Evolutionary conservation across 2,797 vertebrate species (phyloP), one percentile per base, ranked within the genome.

Genomic region (Naso thynnoides): DNA sequence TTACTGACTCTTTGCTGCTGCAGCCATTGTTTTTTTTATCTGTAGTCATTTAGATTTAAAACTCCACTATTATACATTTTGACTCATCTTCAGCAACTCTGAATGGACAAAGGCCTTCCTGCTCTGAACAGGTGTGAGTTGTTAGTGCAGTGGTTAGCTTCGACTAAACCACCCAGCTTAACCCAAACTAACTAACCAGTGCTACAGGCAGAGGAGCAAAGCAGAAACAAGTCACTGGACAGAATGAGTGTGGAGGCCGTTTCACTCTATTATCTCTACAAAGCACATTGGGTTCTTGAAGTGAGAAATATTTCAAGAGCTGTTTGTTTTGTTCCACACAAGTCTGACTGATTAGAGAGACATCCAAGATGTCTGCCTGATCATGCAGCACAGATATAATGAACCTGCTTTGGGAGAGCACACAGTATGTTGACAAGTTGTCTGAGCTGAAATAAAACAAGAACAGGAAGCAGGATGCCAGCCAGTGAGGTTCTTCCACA

Each of bases 141-240:
- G 61, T 82, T 76, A 67, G 74, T 78, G 19, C 53, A 45, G 65
- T 39, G 27, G 65, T 67, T 72, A 73, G 70, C 70, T 54, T 62
- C 57, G 58, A 85, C 62, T 73, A 76, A 72, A 81, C 85, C 88
- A 91, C 89, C 91, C 88, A 91, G 85, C 88, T 84, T 87, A 88
- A 74, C 81, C 83, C 83, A 81, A 82, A 78, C 79, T 84, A 79
- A 87, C 80, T 73, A 64, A 74, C 29, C 42, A 74, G 61, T 68
- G 79, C 61, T 63, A 70, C 70, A 81, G 78, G 71, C 79, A 67
- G 62, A 76, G 72, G 66, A 83, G 68, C 79, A 70, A 86, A 89
- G 71, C 82, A 90, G 48, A 73, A 57, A 86, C 45, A 81, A 67
- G 64, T 82, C 78, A 76, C 29, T 65, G 58, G 48, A 58, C 19